phyloP scores from a whole-genome alignment of 2,113 vertebrate genomes.

The Grantiella picta region DNA sequence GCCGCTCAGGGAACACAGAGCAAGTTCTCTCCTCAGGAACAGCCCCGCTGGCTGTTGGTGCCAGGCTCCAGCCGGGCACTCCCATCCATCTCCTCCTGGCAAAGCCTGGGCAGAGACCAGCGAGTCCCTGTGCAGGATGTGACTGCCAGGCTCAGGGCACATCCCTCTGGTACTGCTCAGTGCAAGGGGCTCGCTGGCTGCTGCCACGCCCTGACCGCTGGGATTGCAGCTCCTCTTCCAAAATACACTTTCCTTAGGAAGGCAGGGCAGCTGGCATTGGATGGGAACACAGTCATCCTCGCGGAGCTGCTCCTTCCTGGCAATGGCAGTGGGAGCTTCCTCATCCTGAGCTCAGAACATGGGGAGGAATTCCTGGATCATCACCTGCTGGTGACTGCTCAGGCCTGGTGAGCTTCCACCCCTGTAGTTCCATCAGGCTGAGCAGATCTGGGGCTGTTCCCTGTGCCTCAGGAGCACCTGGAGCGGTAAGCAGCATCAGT shows the following conservation, averaged over 20 bases:
- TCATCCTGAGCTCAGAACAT: background rate
- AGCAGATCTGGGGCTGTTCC: background rate
- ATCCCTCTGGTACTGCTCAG: rapidly evolving
- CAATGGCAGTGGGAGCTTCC: background rate
- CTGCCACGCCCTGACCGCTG: background rate
- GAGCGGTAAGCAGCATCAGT: background rate
- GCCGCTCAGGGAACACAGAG: background rate
- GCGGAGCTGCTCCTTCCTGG: background rate
- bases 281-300: rapidly evolving
- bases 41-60: background rate
- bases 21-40: background rate
- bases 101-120: background rate
- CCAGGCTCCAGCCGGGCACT: background rate
- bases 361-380: background rate
- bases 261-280: background rate
- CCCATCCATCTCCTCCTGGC: too few relatives aligned
- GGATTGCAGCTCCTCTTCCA: background rate
- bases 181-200: rapidly evolving
- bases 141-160: background rate
- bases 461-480: background rate
- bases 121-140: rapidly evolving
- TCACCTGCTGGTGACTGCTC: background rate
- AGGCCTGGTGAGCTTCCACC: background rate
- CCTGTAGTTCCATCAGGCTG: rapidly evolving
- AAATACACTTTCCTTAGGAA: background rate